Evolutionary conservation across 23 tunicate genomes (phyloP).

Genomic region (Trididemnum clinides): DNA sequence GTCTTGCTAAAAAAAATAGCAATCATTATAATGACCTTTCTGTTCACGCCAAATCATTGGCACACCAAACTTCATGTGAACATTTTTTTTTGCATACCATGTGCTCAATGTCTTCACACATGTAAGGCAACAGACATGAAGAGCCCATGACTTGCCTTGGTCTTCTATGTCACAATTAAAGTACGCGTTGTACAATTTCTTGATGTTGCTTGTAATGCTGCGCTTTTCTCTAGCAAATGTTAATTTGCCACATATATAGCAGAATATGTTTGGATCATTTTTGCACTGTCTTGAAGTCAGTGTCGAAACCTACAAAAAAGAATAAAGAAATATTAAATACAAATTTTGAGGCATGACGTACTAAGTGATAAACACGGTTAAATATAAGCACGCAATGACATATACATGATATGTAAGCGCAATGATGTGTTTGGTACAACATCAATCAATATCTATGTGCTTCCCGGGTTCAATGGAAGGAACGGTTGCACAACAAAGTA

Average conservation of each 20-base stretch:
- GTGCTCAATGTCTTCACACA: slow-evolving; percentile 11
- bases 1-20: slow-evolving; percentile 17
- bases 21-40: slow-evolving; percentile 6
- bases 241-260: slow-evolving; percentile 8
- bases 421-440: no score
- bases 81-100: slow-evolving; percentile 6
- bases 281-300: slow-evolving; percentile 14
- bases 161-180: slow-evolving; percentile 7
- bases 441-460: no score
- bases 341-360: background rate
- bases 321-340: background rate
- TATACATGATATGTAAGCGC: no score
- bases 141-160: slow-evolving; percentile 7
- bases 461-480: no score
- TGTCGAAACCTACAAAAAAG: background rate
- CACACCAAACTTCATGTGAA: slow-evolving; percentile 13
- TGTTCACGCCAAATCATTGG: slow-evolving; percentile 16
- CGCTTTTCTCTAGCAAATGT: slow-evolving; percentile 12
- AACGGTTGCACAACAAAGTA: no score
- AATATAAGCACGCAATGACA: no score
- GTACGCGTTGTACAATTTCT: slow-evolving; percentile 9
- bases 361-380: no score
- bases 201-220: slow-evolving; percentile 5
- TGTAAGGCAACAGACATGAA: slow-evolving; percentile 15
- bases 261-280: slow-evolving; percentile 11